Conservation (phyloP, 1,140 invertebrate genomes). For the Nixonia krombeini region DNA sequence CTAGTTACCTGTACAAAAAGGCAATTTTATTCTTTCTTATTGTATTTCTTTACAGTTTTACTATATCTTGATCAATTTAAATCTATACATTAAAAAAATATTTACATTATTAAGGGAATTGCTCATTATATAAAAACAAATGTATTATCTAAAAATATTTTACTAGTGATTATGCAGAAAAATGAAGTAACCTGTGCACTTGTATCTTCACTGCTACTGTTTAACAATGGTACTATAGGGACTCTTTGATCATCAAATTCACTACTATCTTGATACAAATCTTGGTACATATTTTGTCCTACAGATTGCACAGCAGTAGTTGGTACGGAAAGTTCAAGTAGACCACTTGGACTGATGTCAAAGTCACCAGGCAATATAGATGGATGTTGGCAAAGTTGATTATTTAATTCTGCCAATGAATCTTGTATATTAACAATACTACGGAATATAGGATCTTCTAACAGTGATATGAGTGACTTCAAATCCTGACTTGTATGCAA, state of each 20-base stretch:
- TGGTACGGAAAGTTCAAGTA: slow-evolving; percentile 74
- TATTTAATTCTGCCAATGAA: slow-evolving; percentile 84
- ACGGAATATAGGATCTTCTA: slow-evolving; percentile 93
- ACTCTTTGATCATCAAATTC: slow-evolving; percentile 73
- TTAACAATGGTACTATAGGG: slow-evolving; percentile 71
- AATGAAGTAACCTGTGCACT: slow-evolving; percentile 65
- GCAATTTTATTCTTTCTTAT: no score
- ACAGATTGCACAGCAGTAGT: slow-evolving; percentile 63
- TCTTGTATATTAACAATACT: slow-evolving; percentile 94
- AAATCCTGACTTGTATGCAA: slow-evolving; percentile 87
- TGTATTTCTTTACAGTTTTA: no score
- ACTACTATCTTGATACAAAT: slow-evolving; percentile 64
- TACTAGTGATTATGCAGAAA: not conserved
- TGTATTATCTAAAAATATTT: no score
- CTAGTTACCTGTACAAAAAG: slow-evolving; percentile 63
- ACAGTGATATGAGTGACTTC: slow-evolving; percentile 86
- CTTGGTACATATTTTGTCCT: slow-evolving; percentile 65
- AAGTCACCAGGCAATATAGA: slow-evolving; percentile 93
- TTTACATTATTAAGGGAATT: no score
- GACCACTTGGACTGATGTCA: slow-evolving; percentile 85
- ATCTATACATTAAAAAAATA: no score
- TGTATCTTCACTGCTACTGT: slow-evolving; percentile 72
- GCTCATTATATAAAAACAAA: no score
- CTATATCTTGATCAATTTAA: no score
- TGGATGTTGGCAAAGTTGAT: slow-evolving; percentile 87